phyloP scores from a whole-genome alignment of 2,888 invertebrate genomes.

The Dichetophora obliterata region DNA sequence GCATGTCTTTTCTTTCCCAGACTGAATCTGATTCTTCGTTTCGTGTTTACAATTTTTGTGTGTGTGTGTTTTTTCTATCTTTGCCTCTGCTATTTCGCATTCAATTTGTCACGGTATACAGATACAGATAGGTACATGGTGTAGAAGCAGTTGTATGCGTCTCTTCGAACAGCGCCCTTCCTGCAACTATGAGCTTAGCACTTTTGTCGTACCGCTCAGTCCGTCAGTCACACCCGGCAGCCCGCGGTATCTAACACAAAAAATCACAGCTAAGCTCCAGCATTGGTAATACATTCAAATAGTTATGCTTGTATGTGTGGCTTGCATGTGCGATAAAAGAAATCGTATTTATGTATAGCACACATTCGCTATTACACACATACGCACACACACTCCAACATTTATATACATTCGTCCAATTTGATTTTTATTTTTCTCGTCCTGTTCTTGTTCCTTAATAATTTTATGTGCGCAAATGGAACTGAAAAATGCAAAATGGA shows the following conservation, averaged over 20 bases:
- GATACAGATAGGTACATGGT: conserved; percentile 10
- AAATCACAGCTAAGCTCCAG: conserved; percentile 7
- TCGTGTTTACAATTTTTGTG: not conserved
- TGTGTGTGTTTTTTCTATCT: not conserved
- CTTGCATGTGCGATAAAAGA: not conserved
- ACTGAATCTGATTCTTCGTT: conserved; percentile 45
- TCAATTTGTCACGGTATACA: conserved; percentile 57
- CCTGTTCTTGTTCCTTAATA: conserved; percentile 48
- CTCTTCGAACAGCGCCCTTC: not conserved
- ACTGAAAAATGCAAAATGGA: conserved; percentile 52
- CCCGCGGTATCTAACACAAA: not conserved
- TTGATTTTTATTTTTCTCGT: not conserved
- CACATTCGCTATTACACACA: not conserved
- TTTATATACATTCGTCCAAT: not conserved
- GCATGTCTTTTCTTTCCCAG: conserved; percentile 34
- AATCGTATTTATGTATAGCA: not conserved
- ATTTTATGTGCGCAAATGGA: conserved; percentile 58
- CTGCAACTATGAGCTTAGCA: conserved; percentile 41
- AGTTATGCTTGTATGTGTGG: not conserved
- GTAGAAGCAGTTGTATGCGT: conserved; percentile 12
- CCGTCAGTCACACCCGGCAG: not conserved
- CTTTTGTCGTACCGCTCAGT: conserved; percentile 37
- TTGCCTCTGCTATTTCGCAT: conserved; percentile 48
- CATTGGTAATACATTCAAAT: not conserved
- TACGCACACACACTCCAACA: not conserved